Evolutionary conservation across 2,888 invertebrate genomes (phyloP).

Genomic region (Conomelus anceps): DNA sequence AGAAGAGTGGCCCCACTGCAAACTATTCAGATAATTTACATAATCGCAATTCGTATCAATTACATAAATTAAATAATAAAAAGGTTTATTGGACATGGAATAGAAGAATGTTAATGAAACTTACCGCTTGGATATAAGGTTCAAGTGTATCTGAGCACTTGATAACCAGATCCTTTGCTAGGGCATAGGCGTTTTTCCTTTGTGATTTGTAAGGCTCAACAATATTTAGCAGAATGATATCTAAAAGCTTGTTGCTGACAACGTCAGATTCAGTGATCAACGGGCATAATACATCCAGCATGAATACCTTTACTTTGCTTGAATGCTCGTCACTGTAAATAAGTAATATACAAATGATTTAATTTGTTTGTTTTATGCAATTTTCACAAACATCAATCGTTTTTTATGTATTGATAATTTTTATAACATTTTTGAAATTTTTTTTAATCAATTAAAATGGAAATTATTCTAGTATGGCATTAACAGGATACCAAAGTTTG

Average conservation of each 20-base stretch:
- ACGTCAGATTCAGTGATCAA: conserved; percentile 92
- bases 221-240: conserved; percentile 87
- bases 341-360: too few relatives aligned
- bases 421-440: too few relatives aligned
- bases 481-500: too few relatives aligned
- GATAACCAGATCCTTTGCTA: conserved; percentile 85
- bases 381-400: too few relatives aligned
- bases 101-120: conserved; percentile 38
- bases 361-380: too few relatives aligned
- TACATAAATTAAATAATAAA: too few relatives aligned
- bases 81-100: neutral
- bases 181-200: conserved; percentile 78
- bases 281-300: conserved; percentile 91
- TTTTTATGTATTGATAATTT: too few relatives aligned
- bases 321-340: conserved; percentile 88
- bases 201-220: conserved; percentile 90
- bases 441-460: too few relatives aligned
- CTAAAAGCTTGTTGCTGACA: conserved; percentile 87
- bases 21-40: too few relatives aligned
- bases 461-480: too few relatives aligned
- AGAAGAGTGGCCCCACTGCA: too few relatives aligned
- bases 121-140: conserved; percentile 87
- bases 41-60: too few relatives aligned
- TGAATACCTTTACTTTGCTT: conserved; percentile 90
- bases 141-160: conserved; percentile 90